Conservation (phyloP, 2,888 invertebrate genomes). For the Rhaphigaster nebulosa region DNA sequence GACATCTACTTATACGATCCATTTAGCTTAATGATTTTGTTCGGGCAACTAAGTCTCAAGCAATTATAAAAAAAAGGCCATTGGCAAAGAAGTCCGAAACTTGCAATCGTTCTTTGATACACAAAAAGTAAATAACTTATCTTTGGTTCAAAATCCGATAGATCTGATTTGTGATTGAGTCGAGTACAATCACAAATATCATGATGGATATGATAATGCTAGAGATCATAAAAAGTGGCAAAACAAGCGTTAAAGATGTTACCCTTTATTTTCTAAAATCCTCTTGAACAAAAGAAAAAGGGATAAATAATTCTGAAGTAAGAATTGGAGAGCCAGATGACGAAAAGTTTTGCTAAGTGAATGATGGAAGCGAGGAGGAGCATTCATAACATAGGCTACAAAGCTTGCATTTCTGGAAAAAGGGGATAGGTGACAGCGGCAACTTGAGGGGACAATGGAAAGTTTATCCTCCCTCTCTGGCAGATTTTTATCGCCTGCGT, state of each 20-base stretch:
- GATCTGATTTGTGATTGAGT: too few species aligned
- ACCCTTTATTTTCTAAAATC: neutral
- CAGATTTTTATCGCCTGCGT: constrained; percentile 42
- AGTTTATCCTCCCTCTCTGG: neutral
- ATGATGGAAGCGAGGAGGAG: neutral
- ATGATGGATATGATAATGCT: neutral
- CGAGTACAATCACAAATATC: too few species aligned
- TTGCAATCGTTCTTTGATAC: too few species aligned
- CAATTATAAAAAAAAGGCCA: too few species aligned
- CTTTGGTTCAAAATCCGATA: too few species aligned
- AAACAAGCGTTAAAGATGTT: neutral
- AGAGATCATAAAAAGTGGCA: neutral
- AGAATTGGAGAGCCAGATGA: neutral
- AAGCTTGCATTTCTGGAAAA: constrained; percentile 9
- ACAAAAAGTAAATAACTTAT: too few species aligned
- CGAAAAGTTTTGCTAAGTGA: neutral
- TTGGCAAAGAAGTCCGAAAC: too few species aligned
- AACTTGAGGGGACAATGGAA: constrained; percentile 8
- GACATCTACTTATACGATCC: too few species aligned
- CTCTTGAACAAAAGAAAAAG: neutral
- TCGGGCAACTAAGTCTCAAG: too few species aligned
- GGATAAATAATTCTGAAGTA: neutral
- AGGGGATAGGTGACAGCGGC: neutral
- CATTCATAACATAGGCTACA: neutral
- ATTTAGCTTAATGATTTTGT: too few species aligned